A percentile compares a stretch with the other conserved stretches of the same genome.
Conservation (phyloP, 2,797 vertebrate species). For the Crypturellus tataupa region DNA sequence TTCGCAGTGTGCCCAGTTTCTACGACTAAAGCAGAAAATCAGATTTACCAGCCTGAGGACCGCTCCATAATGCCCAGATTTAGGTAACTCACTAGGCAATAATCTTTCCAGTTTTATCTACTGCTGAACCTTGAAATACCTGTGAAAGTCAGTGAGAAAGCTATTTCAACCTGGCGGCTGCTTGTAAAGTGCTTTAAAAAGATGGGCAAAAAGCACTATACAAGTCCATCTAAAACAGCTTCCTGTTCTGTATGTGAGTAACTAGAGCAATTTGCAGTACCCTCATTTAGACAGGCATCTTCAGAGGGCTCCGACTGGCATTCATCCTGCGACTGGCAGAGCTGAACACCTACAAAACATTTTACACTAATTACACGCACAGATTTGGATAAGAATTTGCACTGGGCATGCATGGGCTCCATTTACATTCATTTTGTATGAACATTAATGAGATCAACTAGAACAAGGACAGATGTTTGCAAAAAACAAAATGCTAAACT, state of each 20-base stretch:
- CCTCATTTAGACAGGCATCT: conserved; percentile 60
- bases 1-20: not conserved
- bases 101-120: not conserved
- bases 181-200: not conserved
- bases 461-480: conserved; percentile 43
- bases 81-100: not conserved
- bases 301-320: conserved; percentile 31
- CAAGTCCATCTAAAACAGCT: not conserved
- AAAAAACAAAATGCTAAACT: conserved; percentile 32
- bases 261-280: conserved; percentile 24
- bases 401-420: not conserved
- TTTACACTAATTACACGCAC: not conserved
- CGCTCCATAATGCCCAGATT: not conserved
- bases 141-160: not conserved
- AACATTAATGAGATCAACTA: conserved; percentile 49
- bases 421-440: conserved; percentile 2
- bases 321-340: not conserved
- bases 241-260: not conserved
- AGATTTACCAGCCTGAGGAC: not conserved
- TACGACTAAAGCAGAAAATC: not conserved
- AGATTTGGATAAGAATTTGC: not conserved
- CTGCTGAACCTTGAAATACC: not conserved
- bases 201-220: not conserved
- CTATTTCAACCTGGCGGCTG: not conserved
- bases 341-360: not conserved